These are phyloP conservation scores for Phthorimaea operculella DNA, from an alignment of 1,140 invertebrate species.

Conservation along the genomic window DNA sequence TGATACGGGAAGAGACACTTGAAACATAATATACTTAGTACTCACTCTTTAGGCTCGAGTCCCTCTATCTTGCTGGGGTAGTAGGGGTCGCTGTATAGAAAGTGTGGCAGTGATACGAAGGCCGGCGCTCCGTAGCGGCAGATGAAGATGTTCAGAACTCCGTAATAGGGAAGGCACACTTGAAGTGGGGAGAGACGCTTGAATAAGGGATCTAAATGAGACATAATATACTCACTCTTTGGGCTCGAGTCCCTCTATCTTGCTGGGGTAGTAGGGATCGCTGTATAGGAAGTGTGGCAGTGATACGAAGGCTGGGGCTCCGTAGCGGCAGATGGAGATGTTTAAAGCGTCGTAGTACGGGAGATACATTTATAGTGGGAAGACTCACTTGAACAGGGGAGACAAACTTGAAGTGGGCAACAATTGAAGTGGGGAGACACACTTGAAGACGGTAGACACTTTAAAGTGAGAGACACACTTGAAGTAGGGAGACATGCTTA, in stretches of 20 bases:
- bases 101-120: constrained; percentile 83
- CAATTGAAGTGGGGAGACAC: too few relatives aligned
- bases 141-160: constrained; percentile 67
- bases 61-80: constrained; percentile 68
- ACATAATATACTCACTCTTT: constrained; percentile 34
- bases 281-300: constrained; percentile 83
- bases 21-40: too few relatives aligned
- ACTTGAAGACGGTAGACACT: too few relatives aligned
- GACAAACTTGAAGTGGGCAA: too few relatives aligned
- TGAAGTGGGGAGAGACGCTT: too few relatives aligned
- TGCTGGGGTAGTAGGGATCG: constrained; percentile 69
- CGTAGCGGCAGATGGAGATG: constrained; percentile 71
- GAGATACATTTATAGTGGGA: too few relatives aligned
- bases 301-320: constrained; percentile 79
- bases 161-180: too few relatives aligned
- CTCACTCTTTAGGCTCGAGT: constrained; percentile 50
- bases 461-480: too few relatives aligned
- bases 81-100: constrained; percentile 75
- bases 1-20: too few relatives aligned
- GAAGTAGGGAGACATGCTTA: too few relatives aligned
- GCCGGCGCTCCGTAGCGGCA: constrained; percentile 77
- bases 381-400: too few relatives aligned
- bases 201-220: too few relatives aligned
- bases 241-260: constrained; percentile 66
- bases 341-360: constrained; percentile 65